phyloP scores from a whole-genome alignment of 2,888 invertebrate species.

The Aphodius granarius region DNA sequence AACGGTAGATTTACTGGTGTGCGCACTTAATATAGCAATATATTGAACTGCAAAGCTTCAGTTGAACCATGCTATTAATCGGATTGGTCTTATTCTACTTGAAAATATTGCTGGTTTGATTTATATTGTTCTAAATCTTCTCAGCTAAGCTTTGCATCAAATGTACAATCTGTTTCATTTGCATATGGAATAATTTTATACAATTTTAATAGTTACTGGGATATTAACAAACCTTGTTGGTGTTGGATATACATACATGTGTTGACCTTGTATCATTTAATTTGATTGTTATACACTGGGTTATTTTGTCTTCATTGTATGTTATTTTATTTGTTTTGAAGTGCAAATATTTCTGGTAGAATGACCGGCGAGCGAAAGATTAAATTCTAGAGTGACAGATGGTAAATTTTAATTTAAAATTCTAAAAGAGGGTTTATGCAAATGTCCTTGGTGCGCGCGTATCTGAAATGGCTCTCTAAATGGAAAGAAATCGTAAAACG shows the following conservation, averaged over 20 bases:
- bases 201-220: too few relatives aligned
- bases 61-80: background rate
- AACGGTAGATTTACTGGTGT: background rate
- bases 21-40: background rate
- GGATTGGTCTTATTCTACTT: background rate
- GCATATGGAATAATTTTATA: too few relatives aligned
- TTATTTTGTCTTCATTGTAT: background rate
- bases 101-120: background rate
- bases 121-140: too few relatives aligned
- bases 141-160: too few relatives aligned
- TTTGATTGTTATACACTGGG: background rate
- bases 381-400: background rate
- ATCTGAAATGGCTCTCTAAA: background rate
- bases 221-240: too few relatives aligned
- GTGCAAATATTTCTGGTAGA: background rate
- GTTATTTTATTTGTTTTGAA: background rate
- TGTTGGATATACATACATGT: too few relatives aligned
- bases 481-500: conserved; percentile 10
- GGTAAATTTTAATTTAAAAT: background rate
- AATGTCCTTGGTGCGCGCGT: background rate
- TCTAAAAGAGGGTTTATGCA: background rate
- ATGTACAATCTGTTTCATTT: too few relatives aligned
- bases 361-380: background rate
- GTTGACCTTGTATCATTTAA: too few relatives aligned
- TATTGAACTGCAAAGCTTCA: background rate